These are phyloP conservation scores for Xiphophorus maculatus DNA, from an alignment of 2,113 vertebrate genomes.

Conservation along the genomic window DNA sequence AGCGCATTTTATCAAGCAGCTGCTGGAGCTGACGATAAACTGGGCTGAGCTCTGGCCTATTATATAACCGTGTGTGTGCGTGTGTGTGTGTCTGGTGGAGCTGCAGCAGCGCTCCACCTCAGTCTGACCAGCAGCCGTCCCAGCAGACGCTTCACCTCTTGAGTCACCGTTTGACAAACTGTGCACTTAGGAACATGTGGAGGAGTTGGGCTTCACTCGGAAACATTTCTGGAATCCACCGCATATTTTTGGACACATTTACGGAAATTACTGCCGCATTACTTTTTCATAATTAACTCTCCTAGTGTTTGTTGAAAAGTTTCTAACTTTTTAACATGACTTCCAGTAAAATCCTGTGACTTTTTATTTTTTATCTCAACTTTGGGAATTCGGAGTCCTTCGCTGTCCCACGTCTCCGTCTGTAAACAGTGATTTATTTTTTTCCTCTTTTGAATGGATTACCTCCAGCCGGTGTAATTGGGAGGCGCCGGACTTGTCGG, in stretches of 20 bases:
- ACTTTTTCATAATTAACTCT: not conserved
- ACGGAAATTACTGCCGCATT: slow-evolving; percentile 4
- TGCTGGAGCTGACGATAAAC: slow-evolving; percentile 43
- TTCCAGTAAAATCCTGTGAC: not conserved
- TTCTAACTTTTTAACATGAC: slow-evolving; percentile 14
- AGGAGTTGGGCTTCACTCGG: slow-evolving; percentile 31
- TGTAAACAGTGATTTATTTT: slow-evolving; percentile 32
- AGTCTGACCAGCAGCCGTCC: slow-evolving; percentile 56
- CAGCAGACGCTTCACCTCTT: slow-evolving; percentile 53
- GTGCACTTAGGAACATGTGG: slow-evolving; percentile 17
- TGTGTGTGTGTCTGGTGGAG: slow-evolving; percentile 28
- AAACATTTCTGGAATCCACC: slow-evolving; percentile 47
- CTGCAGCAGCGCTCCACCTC: slow-evolving; percentile 59
- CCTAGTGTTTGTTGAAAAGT: not conserved
- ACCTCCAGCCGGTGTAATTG: slow-evolving; percentile 24
- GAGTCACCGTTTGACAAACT: slow-evolving; percentile 28
- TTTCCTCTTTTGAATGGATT: slow-evolving; percentile 35
- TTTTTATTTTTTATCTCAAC: not conserved
- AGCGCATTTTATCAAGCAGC: slow-evolving; percentile 50
- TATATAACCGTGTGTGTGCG: slow-evolving; percentile 50
- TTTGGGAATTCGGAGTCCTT: not conserved
- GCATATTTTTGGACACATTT: not conserved
- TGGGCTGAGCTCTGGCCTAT: slow-evolving; percentile 51
- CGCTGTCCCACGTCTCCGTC: not conserved
- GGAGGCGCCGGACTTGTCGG: slow-evolving; percentile 43